Evolutionary conservation across 2,113 vertebrate species (phyloP), one percentile per base, ranked within the genome.

Genomic region (Lophotis ruficrista): DNA sequence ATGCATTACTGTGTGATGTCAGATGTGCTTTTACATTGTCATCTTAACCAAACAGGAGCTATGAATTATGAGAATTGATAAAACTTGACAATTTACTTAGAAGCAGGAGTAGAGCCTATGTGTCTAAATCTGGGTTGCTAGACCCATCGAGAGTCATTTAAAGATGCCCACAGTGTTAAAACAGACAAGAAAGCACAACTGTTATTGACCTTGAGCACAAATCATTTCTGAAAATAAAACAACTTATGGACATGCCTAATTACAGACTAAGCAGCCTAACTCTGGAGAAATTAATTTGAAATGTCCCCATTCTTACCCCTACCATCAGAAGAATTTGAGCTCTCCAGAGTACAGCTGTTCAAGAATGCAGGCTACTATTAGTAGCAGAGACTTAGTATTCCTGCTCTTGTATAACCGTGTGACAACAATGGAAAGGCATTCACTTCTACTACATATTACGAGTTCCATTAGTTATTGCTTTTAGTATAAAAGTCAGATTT

Each of bases 401-500:
- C 24, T 31, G 7, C 27, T 78, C 78, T 80, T 79, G 28, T 41
- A 21, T 28, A 88, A 43, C 60, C 31, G 33, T 8, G 28, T 69
- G 47, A 79, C 64, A 83, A 50, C 4, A 3, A 81, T 1, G 30
- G 48, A 78, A 71, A 82, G 38, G 14, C 77, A 77, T 64, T 80
- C 38, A 51, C 8, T 65, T 64, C 28, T 48, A 51, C 35, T 14
- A 48, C 51, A 19, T 68, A 47, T 88, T 88, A 78, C 57, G 69
- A 87, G 30, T 45, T 86, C 25, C 35, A 47, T 37, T 78, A 90
- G 28, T 60, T 91, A 78, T 9, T 88, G n/a, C 33, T 81, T 56
- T 83, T 43, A 82, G 64, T n/a, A 69, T 19, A 83, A 80, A 84
- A 68, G 56, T 53, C 37, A 41, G 37, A 69, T 72, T 94, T 92